Conservation (phyloP, 1,140 invertebrate species). For the Calephelis virginiensis region DNA sequence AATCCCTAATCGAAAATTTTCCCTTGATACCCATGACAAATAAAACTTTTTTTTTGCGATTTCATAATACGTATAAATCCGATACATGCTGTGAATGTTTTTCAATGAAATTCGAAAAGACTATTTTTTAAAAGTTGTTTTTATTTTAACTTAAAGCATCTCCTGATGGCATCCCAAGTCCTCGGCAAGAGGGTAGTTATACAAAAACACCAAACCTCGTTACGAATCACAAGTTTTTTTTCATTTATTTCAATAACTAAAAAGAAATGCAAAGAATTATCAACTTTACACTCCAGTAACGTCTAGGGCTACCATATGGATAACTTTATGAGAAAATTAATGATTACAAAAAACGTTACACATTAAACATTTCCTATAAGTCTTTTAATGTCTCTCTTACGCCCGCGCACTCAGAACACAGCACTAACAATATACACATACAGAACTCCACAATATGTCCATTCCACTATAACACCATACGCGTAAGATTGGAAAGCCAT, state of each 20-base stretch:
- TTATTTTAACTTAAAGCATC: no score
- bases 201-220: constrained; percentile 37
- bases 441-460: constrained; percentile 44
- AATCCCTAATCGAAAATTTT: no score
- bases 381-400: constrained; percentile 70
- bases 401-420: constrained; percentile 60
- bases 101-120: no score
- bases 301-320: constrained; percentile 70
- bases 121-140: no score
- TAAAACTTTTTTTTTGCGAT: no score
- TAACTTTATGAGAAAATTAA: constrained; percentile 69
- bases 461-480: constrained; percentile 30
- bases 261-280: constrained; percentile 75
- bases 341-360: constrained; percentile 77
- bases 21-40: no score
- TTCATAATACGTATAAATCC: no score
- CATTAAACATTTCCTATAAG: constrained; percentile 75
- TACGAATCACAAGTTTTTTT: constrained; percentile 77
- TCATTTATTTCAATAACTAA: constrained; percentile 71
- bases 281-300: constrained; percentile 72
- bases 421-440: constrained; percentile 65
- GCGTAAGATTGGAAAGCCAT: constrained; percentile 34
- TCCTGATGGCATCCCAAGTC: neutral
- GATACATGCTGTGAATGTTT: no score
- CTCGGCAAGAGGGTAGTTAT: constrained; percentile 13